Evolutionary conservation across 2,888 invertebrate genomes (phyloP), one percentile per base, ranked within the genome.

Genomic region (Drosophila bunnanda): DNA sequence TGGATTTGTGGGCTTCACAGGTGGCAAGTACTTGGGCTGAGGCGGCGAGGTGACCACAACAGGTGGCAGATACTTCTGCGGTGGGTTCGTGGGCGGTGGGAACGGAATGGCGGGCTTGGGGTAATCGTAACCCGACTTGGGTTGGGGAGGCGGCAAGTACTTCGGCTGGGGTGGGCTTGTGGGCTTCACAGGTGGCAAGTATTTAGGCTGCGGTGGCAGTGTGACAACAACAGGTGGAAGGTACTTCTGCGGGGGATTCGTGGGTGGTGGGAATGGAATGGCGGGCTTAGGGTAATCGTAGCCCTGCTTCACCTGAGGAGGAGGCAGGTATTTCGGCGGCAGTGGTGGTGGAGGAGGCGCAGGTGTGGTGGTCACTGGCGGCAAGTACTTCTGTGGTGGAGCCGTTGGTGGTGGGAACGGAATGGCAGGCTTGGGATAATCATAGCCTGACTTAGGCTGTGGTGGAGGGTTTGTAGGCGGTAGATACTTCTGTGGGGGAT

Each of bases 51-150:
- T 75, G 0, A 62, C 62, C 28, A 55, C 59, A 3, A 61, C 62
- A 4, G 80, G 78, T 20, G 80, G 81, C 28, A 79, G 13, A 34
- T 79, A 80, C 20, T 70, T 74, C 9, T 67, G 67, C 9, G 77
- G 70, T 9, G 75, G 76, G 10, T 34, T 60, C 2, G 64, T 71
- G 6, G 78, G 70, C 4, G 78, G 67, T 28, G 81, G 81, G 53
- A 79, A 79, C 28, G 79, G 79, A 48, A 82, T 55, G 4, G 67
- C 58, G 8, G 82, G 80, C 46, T 72, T 80, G 0, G 80, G 82
- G 20, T 82, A 80, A 9, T 76, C 70, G 25, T 79, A 82, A 2
- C 80, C 77, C 12, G 44, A 41, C 38, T 59, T 70, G 1, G 38
- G 28, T 28, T 53, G 66, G 9, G 54, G 36, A 13, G 81, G 78